Conservation (phyloP, 2,797 vertebrate species). For the Potorous gilbertii region DNA sequence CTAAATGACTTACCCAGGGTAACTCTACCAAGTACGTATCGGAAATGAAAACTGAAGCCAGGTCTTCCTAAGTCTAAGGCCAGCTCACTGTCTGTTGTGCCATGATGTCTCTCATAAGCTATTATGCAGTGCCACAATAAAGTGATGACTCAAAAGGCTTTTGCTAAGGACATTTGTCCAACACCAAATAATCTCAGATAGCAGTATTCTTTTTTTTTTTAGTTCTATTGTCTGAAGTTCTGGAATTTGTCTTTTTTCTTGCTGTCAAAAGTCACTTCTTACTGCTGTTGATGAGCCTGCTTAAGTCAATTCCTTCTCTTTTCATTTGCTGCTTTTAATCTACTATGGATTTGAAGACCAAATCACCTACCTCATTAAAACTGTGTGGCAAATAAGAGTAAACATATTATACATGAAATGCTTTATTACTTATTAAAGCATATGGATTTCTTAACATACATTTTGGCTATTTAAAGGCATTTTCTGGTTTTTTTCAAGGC, state of each 20-base stretch:
- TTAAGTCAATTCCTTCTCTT: not conserved
- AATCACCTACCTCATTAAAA: not conserved
- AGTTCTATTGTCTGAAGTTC: not conserved
- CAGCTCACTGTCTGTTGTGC: not conserved
- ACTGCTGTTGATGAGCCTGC: too few species aligned
- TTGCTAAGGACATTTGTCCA: not conserved
- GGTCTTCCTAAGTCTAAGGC: not conserved
- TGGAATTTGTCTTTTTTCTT: not conserved
- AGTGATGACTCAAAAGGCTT: not conserved
- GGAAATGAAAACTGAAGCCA: not conserved
- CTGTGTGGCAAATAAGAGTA: not conserved
- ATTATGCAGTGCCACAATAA: not conserved
- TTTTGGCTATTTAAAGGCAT: not conserved
- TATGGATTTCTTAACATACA: not conserved
- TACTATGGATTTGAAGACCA: not conserved
- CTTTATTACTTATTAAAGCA: not conserved
- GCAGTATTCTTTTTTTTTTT: not conserved
- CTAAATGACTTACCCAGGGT: not conserved
- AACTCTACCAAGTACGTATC: not conserved
- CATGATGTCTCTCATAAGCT: not conserved
- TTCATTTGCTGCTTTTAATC: not conserved
- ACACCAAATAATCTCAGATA: not conserved
- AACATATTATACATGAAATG: not conserved
- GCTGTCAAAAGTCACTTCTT: not conserved
- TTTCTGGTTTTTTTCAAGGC: not conserved